These are phyloP conservation scores for Grammomys dolichurus DNA, from an alignment of 2,113 vertebrate species.

Conservation along the genomic window DNA sequence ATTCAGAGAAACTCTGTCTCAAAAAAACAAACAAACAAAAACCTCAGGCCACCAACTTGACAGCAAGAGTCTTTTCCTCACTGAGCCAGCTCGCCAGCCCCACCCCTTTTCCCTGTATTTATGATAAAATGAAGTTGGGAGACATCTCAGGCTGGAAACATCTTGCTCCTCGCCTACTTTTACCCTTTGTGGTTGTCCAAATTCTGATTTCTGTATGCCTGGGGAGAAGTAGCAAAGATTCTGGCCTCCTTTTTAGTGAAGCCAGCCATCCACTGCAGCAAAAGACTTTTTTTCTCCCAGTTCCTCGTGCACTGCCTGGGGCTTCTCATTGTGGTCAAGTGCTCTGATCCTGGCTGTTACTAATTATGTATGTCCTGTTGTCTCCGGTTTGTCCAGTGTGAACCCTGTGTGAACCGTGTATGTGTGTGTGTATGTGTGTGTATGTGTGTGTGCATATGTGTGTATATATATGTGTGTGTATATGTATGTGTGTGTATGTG, in stretches of 20 bases:
- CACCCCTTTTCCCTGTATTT: not conserved
- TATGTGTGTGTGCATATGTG: no score
- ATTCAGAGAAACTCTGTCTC: no score
- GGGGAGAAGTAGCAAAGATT: not conserved
- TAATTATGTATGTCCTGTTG: not conserved
- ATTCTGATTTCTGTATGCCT: not conserved
- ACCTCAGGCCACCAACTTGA: not conserved
- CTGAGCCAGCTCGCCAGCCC: not conserved
- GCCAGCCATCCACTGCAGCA: not conserved
- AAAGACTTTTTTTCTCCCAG: not conserved
- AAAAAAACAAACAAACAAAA: no score
- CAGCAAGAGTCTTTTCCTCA: not conserved
- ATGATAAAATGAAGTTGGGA: not conserved
- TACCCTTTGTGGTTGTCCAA: not conserved
- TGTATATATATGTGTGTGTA: not conserved
- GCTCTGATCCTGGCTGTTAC: not conserved
- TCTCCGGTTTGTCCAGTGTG: not conserved
- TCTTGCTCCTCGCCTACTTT: not conserved
- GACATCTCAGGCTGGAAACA: not conserved
- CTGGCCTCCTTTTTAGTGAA: not conserved
- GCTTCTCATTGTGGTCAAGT: not conserved
- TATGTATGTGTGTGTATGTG: no score
- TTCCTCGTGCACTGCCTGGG: not conserved
- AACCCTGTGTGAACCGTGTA: not conserved
- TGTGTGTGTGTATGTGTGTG: not conserved